phyloP scores from a whole-genome alignment of 2,888 invertebrate genomes.

The Eurytoma adleriae region DNA sequence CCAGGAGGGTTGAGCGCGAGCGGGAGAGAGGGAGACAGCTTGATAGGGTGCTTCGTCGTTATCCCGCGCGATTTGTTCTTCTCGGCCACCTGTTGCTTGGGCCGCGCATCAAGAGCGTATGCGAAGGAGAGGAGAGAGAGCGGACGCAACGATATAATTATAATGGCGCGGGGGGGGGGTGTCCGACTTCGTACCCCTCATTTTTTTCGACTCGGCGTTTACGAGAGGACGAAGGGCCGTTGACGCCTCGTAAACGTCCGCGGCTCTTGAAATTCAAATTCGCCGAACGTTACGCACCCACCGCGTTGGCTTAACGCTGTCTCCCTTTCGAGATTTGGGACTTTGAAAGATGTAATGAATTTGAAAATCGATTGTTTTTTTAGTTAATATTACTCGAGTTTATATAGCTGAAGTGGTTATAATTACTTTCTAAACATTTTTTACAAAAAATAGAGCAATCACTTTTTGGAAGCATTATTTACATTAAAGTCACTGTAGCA shows the following conservation, averaged over 20 bases:
- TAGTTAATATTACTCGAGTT: no score
- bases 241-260: background rate
- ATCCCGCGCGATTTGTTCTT: conserved; percentile 69
- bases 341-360: no score
- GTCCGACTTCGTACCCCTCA: conserved; percentile 1
- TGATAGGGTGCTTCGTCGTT: conserved; percentile 60
- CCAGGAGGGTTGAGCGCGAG: background rate
- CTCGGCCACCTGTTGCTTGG: conserved; percentile 57
- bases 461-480: no score
- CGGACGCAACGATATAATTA: conserved; percentile 38
- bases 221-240: background rate
- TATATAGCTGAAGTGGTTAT: no score
- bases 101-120: conserved; percentile 13
- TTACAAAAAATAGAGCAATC: no score
- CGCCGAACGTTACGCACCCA: background rate
- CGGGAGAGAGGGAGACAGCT: no score
- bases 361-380: no score
- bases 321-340: no score
- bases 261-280: conserved; percentile 39
- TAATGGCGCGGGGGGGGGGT: background rate
- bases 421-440: no score
- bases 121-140: conserved; percentile 1
- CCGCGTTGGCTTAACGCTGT: no score
- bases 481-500: no score
- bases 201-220: background rate